phyloP scores from a whole-genome alignment of 2,797 vertebrate species.

The Spea hammondii region DNA sequence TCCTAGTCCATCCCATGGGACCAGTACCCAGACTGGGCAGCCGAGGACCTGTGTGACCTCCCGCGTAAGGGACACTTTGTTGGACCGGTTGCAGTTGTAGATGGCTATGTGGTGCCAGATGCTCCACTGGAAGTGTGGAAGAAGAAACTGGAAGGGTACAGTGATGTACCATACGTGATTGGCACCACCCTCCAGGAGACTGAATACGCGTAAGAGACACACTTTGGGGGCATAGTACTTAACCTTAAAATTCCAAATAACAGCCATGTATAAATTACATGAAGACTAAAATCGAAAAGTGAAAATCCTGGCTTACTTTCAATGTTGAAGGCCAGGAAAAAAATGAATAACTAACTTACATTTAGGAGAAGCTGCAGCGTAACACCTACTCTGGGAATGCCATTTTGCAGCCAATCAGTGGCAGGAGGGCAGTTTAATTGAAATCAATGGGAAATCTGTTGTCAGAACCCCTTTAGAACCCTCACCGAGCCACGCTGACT shows the following conservation, averaged over 20 bases:
- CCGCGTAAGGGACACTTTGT: slow-evolving; percentile 61
- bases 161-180: slow-evolving; percentile 70
- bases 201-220: slow-evolving; percentile 63
- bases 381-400: too few species aligned
- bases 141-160: slow-evolving; percentile 56
- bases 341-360: too few species aligned
- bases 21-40: slow-evolving; percentile 70
- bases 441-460: too few species aligned
- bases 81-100: slow-evolving; percentile 68
- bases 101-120: slow-evolving; percentile 68
- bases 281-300: too few species aligned
- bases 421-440: too few species aligned
- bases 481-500: too few species aligned
- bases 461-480: too few species aligned
- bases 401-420: too few species aligned
- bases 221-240: not conserved
- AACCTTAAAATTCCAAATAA: not conserved
- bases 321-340: too few species aligned
- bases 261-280: too few species aligned
- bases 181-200: slow-evolving; percentile 73
- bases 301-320: too few species aligned
- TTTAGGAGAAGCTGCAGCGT: too few species aligned
- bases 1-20: slow-evolving; percentile 71
- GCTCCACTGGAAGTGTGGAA: slow-evolving; percentile 68
- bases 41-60: slow-evolving; percentile 59